These are phyloP conservation scores for Ranitomeya imitator DNA, from an alignment of 2,113 vertebrate genomes.

Conservation along the genomic window DNA sequence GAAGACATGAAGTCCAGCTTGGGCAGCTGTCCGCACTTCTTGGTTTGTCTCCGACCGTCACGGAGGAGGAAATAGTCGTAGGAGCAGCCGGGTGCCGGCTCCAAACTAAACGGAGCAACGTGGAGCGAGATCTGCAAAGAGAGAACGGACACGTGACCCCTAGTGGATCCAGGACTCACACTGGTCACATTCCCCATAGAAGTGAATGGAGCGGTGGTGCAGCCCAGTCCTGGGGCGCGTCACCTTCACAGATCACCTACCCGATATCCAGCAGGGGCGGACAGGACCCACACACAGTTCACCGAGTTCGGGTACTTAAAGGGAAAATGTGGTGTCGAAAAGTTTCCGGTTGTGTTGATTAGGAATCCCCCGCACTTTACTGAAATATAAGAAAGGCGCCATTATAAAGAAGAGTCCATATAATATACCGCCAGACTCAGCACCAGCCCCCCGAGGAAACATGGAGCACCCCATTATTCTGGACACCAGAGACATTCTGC, in stretches of 20 bases:
- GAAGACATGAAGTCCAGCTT: conserved; percentile 6
- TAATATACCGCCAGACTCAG: background rate
- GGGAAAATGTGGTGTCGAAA: conserved; percentile 43
- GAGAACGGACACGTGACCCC: too few species aligned
- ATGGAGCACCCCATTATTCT: background rate
- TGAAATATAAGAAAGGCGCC: background rate
- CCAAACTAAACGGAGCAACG: conserved; percentile 35
- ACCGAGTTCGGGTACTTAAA: conserved; percentile 28
- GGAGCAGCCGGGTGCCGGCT: conserved; percentile 23
- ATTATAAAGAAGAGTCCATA: too few species aligned
- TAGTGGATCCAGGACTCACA: background rate
- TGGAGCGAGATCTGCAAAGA: conserved; percentile 27
- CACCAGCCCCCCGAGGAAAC: background rate
- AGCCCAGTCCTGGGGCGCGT: background rate
- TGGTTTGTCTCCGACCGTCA: conserved; percentile 32
- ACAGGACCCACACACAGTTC: conserved; percentile 46
- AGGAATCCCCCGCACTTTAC: conserved; percentile 36
- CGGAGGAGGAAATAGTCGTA: conserved; percentile 48
- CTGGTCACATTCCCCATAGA: background rate
- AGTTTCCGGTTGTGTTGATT: background rate
- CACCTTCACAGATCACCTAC: background rate
- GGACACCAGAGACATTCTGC: too few species aligned
- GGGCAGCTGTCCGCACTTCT: conserved; percentile 23
- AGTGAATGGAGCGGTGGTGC: background rate
- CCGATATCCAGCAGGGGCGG: conserved; percentile 26